These are phyloP conservation scores for Eucidaris tribuloides DNA, from an alignment of 35 echinoderm and acorn worm species.

Conservation along the genomic window DNA sequence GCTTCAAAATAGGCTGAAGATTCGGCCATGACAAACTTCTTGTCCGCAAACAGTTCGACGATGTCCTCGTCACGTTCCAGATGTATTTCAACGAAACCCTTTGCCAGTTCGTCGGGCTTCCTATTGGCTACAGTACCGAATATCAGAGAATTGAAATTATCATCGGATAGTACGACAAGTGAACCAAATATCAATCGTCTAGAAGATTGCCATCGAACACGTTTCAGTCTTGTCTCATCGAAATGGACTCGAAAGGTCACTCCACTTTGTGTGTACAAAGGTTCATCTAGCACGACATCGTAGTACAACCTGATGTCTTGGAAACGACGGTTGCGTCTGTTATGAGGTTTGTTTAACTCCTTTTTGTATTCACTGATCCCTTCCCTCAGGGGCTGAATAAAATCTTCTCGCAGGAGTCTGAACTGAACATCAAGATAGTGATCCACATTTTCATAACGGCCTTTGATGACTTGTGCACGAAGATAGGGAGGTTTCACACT, in stretches of 20 bases:
- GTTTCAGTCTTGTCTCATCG: slow-evolving; percentile 25
- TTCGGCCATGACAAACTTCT: slow-evolving; percentile 78
- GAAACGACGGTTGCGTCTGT: neutral
- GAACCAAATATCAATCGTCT: slow-evolving; percentile 60
- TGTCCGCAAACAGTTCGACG: neutral
- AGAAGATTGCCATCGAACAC: slow-evolving; percentile 44
- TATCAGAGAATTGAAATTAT: slow-evolving; percentile 41
- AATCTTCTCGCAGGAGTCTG: slow-evolving; percentile 52
- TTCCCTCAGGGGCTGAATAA: slow-evolving; percentile 48
- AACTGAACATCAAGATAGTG: slow-evolving; percentile 67
- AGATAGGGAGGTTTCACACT: slow-evolving; percentile 14
- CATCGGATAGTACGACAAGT: slow-evolving; percentile 39
- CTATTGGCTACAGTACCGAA: slow-evolving; percentile 59
- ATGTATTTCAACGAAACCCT: slow-evolving; percentile 29
- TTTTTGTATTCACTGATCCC: slow-evolving; percentile 30
- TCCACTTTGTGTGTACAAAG: slow-evolving; percentile 49
- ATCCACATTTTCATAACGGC: slow-evolving; percentile 27
- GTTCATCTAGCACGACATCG: slow-evolving; percentile 47
- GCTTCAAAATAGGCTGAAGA: slow-evolving; percentile 96
- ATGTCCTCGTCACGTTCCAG: neutral
- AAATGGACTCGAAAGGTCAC: slow-evolving; percentile 52
- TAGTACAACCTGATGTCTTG: slow-evolving; percentile 26
- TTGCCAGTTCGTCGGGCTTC: slow-evolving; percentile 30
- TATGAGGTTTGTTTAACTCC: neutral
- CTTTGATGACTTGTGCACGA: slow-evolving; percentile 7